These are phyloP conservation scores for Nomada lathburiana DNA, from an alignment of 2,888 invertebrate genomes.

Conservation along the genomic window DNA sequence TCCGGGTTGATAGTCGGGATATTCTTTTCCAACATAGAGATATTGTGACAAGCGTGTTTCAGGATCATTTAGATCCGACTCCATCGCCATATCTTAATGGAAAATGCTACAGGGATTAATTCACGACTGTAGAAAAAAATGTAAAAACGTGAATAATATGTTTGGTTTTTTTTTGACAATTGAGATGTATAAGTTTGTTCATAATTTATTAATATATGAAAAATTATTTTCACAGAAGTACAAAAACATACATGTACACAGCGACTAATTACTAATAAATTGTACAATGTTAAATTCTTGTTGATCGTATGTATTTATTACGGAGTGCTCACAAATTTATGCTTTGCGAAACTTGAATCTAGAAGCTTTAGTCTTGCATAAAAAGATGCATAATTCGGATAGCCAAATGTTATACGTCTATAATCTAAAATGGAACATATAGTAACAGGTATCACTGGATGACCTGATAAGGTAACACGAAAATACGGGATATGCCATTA, in stretches of 20 bases:
- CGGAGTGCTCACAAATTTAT: not conserved
- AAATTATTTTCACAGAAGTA: not conserved
- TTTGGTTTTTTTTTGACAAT: not conserved
- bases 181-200: not conserved
- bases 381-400: not conserved
- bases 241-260: not conserved
- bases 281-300: not conserved
- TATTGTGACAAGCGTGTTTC: conserved; percentile 59
- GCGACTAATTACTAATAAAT: not conserved
- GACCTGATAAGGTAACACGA: conserved; percentile 64
- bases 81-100: conserved; percentile 58
- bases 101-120: conserved; percentile 29
- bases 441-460: conserved; percentile 53
- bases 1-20: conserved; percentile 86
- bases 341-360: not conserved
- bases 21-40: conserved; percentile 68
- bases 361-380: not conserved
- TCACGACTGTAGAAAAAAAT: not conserved
- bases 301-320: not conserved
- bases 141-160: not conserved
- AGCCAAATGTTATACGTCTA: not conserved
- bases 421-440: conserved; percentile 7
- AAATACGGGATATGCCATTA: conserved; percentile 47
- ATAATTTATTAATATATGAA: not conserved
- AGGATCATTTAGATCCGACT: conserved; percentile 45